Evolutionary conservation across 2,113 vertebrate genomes (phyloP), one percentile per base, ranked within the genome.

Genomic region (Lepus americanus): DNA sequence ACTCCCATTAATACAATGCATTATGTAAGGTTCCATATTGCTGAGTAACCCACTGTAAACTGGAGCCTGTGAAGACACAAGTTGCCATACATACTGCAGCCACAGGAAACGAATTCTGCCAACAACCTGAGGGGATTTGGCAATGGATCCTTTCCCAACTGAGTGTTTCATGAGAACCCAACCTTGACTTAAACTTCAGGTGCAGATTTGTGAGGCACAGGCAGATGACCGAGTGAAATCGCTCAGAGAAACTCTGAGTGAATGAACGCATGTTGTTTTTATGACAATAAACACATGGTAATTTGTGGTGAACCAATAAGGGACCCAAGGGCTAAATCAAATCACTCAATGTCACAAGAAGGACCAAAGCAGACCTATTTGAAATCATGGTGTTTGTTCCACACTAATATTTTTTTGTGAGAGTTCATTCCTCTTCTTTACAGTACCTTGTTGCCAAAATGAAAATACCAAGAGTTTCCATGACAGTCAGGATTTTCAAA

Each of bases 311-410:
- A 29, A 77, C 2, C 83, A 85, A 25, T 74, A 92, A 81, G 5
- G 39, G 20, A 91, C 20, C 78, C 19, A 82, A 86, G 55, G 44
- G 9, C 10, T 20, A 89, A 82, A 85, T 77, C 84, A 85, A 86
- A 36, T 59, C 86, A 19, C 6, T 74, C 31, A 73, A 86, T 20
- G 0, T 78, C 22, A 79, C 2, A 5, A 83, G 33, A 85, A 55
- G 53, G 84, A 86, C 23, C 51, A 89, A 83, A 74, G 23, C 70
- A 93, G 22, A 59, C 6, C n/a, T 63, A 84, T 83, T 29, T 92
- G 7, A 82, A 92, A 31, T 83, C 23, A 31, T 74, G 80, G 3
- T 49, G 11, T 1, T 87, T 85, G 11, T 5, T 80, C 16, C 90
- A 82, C 55, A 55, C 9, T 72, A 91, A 33, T 74, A 79, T 72